Evolutionary conservation across 2,797 vertebrate genomes (phyloP).

Genomic region (Coregonus sp.): DNA sequence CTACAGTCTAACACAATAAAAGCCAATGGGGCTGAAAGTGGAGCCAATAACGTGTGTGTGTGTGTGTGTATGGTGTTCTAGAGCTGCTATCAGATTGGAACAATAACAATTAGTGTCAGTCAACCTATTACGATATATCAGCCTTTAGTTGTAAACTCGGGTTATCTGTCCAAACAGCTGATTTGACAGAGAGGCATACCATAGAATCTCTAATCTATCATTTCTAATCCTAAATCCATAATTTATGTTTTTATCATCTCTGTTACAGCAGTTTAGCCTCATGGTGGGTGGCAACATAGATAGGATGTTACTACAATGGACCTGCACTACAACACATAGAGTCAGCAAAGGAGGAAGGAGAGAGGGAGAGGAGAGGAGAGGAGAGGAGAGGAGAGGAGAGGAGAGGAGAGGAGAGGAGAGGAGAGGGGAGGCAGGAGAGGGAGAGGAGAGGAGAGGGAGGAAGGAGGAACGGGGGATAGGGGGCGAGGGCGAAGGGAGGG

Average conservation of each 20-base stretch:
- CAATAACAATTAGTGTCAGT: neutral
- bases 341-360: constrained; percentile 29
- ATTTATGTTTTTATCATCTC: neutral
- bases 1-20: constrained; percentile 51
- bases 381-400: constrained; percentile 53
- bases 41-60: constrained; percentile 58
- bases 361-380: constrained; percentile 37
- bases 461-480: too few species aligned
- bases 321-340: constrained; percentile 18
- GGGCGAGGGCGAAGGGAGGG: too few species aligned
- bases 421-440: constrained; percentile 52
- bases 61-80: constrained; percentile 14
- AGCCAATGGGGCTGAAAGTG: constrained; percentile 55
- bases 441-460: neutral
- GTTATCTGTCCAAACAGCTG: constrained; percentile 57
- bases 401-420: constrained; percentile 39
- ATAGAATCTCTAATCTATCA: neutral
- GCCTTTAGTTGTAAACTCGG: neutral
- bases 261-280: neutral
- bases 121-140: neutral
- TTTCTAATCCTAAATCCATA: neutral
- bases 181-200: constrained; percentile 24
- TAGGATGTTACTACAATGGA: constrained; percentile 35
- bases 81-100: neutral
- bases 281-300: constrained; percentile 53